phyloP scores from a whole-genome alignment of 2,888 invertebrate genomes.

The Escarpia spicata region DNA sequence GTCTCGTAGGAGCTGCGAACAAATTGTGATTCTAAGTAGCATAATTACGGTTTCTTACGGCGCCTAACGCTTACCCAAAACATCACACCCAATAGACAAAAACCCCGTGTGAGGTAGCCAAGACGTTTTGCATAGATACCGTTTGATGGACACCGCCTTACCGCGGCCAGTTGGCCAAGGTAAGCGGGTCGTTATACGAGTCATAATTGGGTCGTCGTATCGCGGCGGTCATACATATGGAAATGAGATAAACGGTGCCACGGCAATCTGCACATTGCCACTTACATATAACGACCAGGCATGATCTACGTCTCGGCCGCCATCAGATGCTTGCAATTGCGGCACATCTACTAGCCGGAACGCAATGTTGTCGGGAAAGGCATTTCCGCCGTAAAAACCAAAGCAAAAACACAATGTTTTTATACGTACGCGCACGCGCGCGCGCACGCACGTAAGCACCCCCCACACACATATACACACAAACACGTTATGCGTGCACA shows the following conservation, averaged over 20 bases:
- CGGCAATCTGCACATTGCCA: constrained; percentile 10
- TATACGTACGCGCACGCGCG: background rate
- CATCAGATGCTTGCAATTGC: background rate
- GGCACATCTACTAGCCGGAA: background rate
- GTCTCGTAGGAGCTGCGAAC: too few relatives aligned
- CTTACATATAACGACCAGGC: background rate
- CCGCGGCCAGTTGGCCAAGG: background rate
- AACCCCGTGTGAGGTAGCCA: background rate
- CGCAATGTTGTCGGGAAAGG: background rate
- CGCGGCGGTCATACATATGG: background rate
- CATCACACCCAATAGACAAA: too few relatives aligned
- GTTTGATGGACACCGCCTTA: background rate
- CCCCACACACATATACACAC: too few relatives aligned
- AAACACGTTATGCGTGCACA: too few relatives aligned
- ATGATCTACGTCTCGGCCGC: background rate
- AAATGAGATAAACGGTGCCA: background rate
- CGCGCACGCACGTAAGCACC: too few relatives aligned
- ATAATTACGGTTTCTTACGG: too few relatives aligned
- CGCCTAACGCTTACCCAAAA: too few relatives aligned
- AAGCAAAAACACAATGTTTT: background rate
- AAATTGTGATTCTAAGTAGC: background rate
- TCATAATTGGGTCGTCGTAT: background rate
- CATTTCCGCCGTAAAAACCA: background rate
- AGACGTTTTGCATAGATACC: background rate
- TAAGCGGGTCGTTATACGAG: background rate